Evolutionary conservation across 2,113 vertebrate species (phyloP), one percentile per base, ranked within the genome.

Genomic region (Illadopsis cleaveri): DNA sequence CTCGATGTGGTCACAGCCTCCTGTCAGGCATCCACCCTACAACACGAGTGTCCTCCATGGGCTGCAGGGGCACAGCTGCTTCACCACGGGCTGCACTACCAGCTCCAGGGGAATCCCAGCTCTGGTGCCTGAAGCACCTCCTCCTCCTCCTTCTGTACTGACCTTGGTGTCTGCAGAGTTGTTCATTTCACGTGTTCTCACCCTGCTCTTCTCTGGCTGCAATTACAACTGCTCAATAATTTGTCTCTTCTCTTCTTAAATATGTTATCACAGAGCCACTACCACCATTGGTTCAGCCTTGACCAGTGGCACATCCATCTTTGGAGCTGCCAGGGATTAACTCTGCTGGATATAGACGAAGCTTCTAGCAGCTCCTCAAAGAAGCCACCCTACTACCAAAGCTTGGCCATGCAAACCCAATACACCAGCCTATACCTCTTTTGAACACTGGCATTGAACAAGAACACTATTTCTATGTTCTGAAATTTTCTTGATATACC

Each of bases 1-100:
- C 24, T 23, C 28, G 0, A 22, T 1, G 0, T 27, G 22, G 21
- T 27, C 45, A 86, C 37, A 51, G 45, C 14, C 45, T 45, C 28
- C 54, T 45, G 6, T 20, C 62, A 60, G 33, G 33, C 27, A 37
- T 5, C 7, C 14, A 44, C 33, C 18, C 62, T 77, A 21, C 53
- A 58, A 25, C 22, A 31, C 2, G 4, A 17, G 20, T 27, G 7
- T 37, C 51, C 18, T 66, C 25, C 35, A 16, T 8, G 24, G 24
- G 13, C 27, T 53, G 21, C 57, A 64, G 28, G 10, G n/a, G 9
- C 33, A 72, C n/a, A 47, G 58, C 22, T 19, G 28, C 48, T 47
- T 23, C n/a, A 64, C 23, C 28, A 40, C 1, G 1, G 69, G 50
- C 60, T 42, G 25, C 25, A 76, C 8, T 16, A 50, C 3, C 2